Evolutionary conservation across 2,113 vertebrate species (phyloP), one percentile per base, ranked within the genome.

Genomic region (Nothocercus nigrocapillus): DNA sequence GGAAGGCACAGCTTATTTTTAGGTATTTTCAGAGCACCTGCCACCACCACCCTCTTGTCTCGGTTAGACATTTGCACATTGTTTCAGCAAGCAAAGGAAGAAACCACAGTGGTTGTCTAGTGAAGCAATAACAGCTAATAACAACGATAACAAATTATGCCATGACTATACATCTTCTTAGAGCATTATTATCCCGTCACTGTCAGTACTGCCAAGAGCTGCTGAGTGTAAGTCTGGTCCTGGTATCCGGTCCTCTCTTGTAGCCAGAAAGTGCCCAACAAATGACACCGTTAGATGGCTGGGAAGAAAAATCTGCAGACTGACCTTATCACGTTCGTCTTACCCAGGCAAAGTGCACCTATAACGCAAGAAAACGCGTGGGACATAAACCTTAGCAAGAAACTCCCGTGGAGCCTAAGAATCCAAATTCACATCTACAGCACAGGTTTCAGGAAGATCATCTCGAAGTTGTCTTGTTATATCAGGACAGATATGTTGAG

Each of bases 341-440:
- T 25, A 45, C 9, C 9, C 44, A 68, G 75, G 28, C 20, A 73
- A 73, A 45, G 34, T 34, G 74, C 34, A 36, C 49, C 15, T 18
- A 27, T 85, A 86, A 73, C 24, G 80, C 34, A 30, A 54, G 51
- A 40, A 82, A 88, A 82, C 14, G 58, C 1, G 0, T 8, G 49
- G 15, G 27, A 16, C 44, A 85, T 84, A 79, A 85, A 82, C 95
- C 78, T 93, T 67, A 77, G 51, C 53, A 76, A 21, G 36, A 64
- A 93, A 79, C 13, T 89, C 47, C 45, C 20, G 2, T 19, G 82
- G 92, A 64, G 81, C 36, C 4, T 45, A 63, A 82, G 82, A 90
- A 94, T 89, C 70, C 40, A 68, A 11, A 3, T 40, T 75, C 62
- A 61, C 28, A 18, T 38, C 54, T 88, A 2, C 54, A 82, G 74